Conservation (phyloP, 1,140 invertebrate genomes). For the Armadillidium nasatum region DNA sequence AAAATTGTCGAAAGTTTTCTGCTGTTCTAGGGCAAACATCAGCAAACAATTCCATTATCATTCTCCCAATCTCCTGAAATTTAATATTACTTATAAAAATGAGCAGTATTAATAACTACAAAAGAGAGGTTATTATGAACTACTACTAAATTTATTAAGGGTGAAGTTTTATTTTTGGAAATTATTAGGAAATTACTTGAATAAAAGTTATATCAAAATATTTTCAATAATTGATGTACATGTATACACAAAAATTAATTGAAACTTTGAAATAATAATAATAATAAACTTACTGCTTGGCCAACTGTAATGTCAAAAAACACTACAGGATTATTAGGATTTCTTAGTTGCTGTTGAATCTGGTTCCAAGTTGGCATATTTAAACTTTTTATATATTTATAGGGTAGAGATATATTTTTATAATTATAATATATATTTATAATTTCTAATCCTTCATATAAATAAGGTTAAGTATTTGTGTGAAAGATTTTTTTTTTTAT, state of each 20-base stretch:
- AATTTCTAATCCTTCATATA: no score
- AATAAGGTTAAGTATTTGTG: no score
- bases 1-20: constrained; percentile 98
- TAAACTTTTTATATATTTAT: no score
- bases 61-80: constrained; percentile 72
- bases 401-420: no score
- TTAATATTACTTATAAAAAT: no score
- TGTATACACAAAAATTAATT: no score
- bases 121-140: no score
- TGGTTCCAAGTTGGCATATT: constrained; percentile 83
- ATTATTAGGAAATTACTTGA: background rate
- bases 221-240: no score
- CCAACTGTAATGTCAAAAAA: constrained; percentile 68
- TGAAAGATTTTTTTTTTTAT: no score
- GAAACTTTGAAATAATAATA: background rate
- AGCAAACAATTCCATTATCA: constrained; percentile 94
- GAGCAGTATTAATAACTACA: no score
- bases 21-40: constrained; percentile 95
- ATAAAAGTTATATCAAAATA: no score
- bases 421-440: no score
- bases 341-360: constrained; percentile 82
- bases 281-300: constrained; percentile 55
- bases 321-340: constrained; percentile 92
- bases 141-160: background rate
- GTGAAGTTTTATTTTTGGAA: background rate